Conservation (phyloP, 2,797 vertebrate species). For the Myotis vivesi region DNA sequence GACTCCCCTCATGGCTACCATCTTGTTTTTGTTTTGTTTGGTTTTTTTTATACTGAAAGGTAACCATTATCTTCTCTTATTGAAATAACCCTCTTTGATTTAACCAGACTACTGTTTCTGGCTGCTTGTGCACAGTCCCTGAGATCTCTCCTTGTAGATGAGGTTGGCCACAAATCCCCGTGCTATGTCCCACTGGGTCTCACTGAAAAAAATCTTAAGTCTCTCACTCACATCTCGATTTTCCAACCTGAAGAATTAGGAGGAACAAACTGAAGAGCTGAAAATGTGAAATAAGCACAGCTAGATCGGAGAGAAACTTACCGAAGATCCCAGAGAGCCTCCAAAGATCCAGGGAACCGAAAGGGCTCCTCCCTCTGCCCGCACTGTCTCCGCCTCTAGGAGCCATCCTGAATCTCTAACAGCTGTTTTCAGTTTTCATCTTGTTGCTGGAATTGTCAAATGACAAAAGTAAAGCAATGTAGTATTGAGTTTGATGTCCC, state of each 20-base stretch:
- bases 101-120: neutral
- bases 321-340: fast-evolving
- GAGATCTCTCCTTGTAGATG: neutral
- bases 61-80: neutral
- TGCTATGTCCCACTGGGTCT: neutral
- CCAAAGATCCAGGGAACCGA: neutral
- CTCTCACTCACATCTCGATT: neutral
- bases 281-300: neutral
- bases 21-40: neutral
- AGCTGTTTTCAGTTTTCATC: neutral
- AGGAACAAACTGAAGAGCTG: neutral
- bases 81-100: neutral
- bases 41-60: neutral
- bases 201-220: neutral
- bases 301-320: neutral
- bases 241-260: neutral
- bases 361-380: neutral
- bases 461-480: neutral
- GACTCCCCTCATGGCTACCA: neutral
- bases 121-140: neutral
- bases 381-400: neutral
- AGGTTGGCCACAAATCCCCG: neutral
- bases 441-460: neutral
- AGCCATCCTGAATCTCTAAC: neutral
- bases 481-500: neutral